phyloP scores from a whole-genome alignment of 2,888 invertebrate genomes.

The Ennomos fuscantarius region DNA sequence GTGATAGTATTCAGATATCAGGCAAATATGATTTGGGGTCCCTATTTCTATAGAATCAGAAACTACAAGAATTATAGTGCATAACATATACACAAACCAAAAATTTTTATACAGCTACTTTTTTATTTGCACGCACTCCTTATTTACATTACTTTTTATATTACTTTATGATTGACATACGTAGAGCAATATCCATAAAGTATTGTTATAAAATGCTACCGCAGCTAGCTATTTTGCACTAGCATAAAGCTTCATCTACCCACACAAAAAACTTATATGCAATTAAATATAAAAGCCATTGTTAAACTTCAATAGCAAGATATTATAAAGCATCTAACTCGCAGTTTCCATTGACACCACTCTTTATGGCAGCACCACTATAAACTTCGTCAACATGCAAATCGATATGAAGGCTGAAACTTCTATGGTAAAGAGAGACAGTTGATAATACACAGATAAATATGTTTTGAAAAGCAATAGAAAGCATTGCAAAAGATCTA shows the following conservation, averaged over 20 bases:
- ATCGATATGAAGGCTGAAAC: conserved; percentile 11
- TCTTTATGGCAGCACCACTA: conserved; percentile 58
- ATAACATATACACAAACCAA: too few relatives aligned
- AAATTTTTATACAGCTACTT: background rate
- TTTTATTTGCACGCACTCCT: too few relatives aligned
- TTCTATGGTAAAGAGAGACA: conserved; percentile 18
- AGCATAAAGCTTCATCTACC: conserved; percentile 29
- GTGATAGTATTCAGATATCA: too few relatives aligned
- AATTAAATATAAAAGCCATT: conserved; percentile 58
- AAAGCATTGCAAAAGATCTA: conserved; percentile 40
- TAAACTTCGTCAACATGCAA: conserved; percentile 42
- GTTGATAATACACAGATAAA: conserved; percentile 22
- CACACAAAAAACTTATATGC: conserved; percentile 52
- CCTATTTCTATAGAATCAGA: too few relatives aligned
- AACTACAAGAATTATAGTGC: too few relatives aligned
- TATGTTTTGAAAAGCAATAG: conserved; percentile 13
- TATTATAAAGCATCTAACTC: conserved; percentile 54
- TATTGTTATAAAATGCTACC: conserved; percentile 26
- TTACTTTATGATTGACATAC: conserved; percentile 19
- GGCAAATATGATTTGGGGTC: too few relatives aligned
- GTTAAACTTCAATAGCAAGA: conserved; percentile 48
- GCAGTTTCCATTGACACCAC: conserved; percentile 54
- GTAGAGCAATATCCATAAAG: conserved; percentile 25
- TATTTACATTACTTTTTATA: conserved; percentile 13
- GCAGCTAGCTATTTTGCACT: conserved; percentile 30